phyloP scores from a whole-genome alignment of 2,797 vertebrate species.

The Sebastiscus tertius region DNA sequence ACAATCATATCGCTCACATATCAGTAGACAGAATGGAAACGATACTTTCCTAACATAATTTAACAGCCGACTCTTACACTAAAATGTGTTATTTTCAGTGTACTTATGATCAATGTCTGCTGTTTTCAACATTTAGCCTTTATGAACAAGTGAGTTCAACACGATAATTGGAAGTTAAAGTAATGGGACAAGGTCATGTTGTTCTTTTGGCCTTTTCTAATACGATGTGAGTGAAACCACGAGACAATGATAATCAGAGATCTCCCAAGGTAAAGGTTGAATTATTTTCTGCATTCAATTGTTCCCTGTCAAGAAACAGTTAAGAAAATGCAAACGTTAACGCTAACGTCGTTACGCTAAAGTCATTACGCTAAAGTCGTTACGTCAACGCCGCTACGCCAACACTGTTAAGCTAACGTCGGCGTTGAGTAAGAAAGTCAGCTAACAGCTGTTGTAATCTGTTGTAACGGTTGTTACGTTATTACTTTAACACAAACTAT shows the following conservation, averaged over 20 bases:
- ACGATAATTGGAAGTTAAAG: not conserved
- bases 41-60: not conserved
- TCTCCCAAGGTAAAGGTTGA: not conserved
- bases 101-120: not conserved
- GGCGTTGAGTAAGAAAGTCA: no score
- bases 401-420: no score
- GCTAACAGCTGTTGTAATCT: no score
- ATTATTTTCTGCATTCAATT: not conserved
- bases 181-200: not conserved
- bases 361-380: no score
- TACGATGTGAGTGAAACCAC: not conserved
- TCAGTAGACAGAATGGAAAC: not conserved
- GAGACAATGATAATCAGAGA: not conserved
- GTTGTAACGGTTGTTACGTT: no score
- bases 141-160: not conserved
- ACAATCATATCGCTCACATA: not conserved
- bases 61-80: no score
- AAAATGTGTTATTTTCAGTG: not conserved
- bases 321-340: not conserved
- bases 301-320: not conserved
- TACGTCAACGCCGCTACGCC: no score
- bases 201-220: not conserved
- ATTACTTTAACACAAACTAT: no score
- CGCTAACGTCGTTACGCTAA: no score
- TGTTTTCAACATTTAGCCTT: not conserved